Base-by-base conservation (phyloP, 2,888 invertebrate species). In the Rapana venosa region DNA sequence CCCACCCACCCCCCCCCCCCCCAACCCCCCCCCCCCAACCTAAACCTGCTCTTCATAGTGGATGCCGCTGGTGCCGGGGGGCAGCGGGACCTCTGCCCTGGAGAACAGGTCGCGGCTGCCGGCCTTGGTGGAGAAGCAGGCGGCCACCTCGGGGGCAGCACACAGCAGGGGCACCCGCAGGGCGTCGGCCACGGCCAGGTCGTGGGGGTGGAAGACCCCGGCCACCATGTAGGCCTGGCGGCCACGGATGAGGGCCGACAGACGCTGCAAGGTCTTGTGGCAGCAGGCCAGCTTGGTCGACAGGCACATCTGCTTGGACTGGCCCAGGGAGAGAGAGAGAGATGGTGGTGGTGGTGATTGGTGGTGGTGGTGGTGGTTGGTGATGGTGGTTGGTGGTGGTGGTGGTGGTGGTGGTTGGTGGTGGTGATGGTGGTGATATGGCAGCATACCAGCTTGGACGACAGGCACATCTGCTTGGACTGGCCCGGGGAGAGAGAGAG, bases 91-190 rank as follows among this genome's bases (percentile, higher is more conserved):
- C 35, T 93, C 93, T 74, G 96, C 95, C 92, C 94, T 94, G 87
- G 94, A 94, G 92, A 96, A 96, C 56, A 96, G 94, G 47, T 96
- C 92, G 92, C 96, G 95, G 90, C 95, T 94, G 0, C 96, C 96
- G n/a, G 96, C 96, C 92, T 96, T 96, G 20, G 96, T 95, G 35
- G 95, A 95, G 92, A 95, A 96, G 20, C 96, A 93, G 88, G 95
- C 94, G 32, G 95, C 95, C 0, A 95, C 93, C 81, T 96, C 95
- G 5, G 96, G 96, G 90, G 96, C 96, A 1, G 96, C 94, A 77
- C 94, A 91, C 81, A 96, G 92, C 58, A 96, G 93, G 8, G 96
- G 96, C 5, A 96, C 93, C 81, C 95, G 93, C 22, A 96, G 93
- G 83, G 91, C 92, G 77, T 96, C 95, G 8, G 96, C 94, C 74